Evolutionary conservation across 2,113 vertebrate species (phyloP).

Genomic region (Crotalus helleri): DNA sequence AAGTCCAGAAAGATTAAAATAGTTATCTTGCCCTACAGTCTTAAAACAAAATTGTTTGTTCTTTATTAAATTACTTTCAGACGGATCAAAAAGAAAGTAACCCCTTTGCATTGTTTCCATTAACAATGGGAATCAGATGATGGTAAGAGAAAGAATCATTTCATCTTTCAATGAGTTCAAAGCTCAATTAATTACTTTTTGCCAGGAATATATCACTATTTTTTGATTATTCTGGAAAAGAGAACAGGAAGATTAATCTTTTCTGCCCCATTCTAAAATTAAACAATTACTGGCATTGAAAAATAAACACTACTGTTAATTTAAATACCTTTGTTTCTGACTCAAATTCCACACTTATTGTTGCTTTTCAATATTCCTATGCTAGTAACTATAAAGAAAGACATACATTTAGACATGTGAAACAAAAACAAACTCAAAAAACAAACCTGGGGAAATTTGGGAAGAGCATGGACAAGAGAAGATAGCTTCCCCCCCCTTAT

Average conservation of each 20-base stretch:
- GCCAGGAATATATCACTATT: not conserved
- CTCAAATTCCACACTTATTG: not conserved
- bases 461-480: not conserved
- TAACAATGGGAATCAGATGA: slow-evolving; percentile 43
- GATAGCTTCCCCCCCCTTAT: not conserved
- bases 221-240: not conserved
- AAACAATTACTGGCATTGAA: not conserved
- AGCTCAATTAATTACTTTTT: slow-evolving; percentile 9
- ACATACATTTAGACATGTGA: not conserved
- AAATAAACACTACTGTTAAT: not conserved
- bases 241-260: not conserved
- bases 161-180: slow-evolving; percentile 36
- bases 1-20: not conserved
- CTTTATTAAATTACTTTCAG: slow-evolving; percentile 13
- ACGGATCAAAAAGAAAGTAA: not conserved
- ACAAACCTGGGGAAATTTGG: not conserved
- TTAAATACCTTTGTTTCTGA: not conserved
- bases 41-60: not conserved
- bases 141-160: slow-evolving; percentile 29
- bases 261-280: not conserved
- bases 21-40: not conserved
- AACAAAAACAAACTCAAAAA: not conserved
- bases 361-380: not conserved
- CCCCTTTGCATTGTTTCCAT: slow-evolving; percentile 38
- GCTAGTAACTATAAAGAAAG: not conserved